Conservation (phyloP, 2,113 vertebrate genomes). For the Embiotoca jacksoni region DNA sequence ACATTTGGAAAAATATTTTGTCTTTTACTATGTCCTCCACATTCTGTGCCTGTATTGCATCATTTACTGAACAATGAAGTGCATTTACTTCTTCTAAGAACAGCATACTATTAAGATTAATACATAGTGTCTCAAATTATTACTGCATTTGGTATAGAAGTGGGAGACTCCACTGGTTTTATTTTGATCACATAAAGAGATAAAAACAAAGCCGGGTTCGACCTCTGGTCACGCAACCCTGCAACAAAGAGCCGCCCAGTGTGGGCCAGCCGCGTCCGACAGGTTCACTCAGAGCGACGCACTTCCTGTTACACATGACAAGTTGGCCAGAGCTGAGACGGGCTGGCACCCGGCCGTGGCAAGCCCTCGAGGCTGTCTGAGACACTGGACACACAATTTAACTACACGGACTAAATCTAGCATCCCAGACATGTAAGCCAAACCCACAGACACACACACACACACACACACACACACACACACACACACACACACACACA, state of each 20-base stretch:
- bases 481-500: conserved; percentile 33
- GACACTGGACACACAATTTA: conserved; percentile 58
- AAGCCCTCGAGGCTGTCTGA: conserved; percentile 65
- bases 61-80: background rate
- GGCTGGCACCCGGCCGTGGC: conserved; percentile 62
- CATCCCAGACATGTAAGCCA: conserved; percentile 13
- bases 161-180: conserved; percentile 4
- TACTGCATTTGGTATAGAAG: background rate
- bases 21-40: background rate
- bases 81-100: background rate
- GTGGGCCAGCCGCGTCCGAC: conserved; percentile 47
- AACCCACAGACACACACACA: conserved; percentile 14
- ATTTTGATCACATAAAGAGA: conserved; percentile 11
- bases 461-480: conserved; percentile 16
- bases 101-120: background rate
- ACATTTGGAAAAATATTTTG: background rate
- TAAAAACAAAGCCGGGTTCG: conserved; percentile 38
- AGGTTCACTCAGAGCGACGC: conserved; percentile 51
- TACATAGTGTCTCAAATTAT: background rate
- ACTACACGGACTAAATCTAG: conserved; percentile 54
- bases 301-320: conserved; percentile 63
- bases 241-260: conserved; percentile 24
- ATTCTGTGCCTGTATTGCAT: no score
- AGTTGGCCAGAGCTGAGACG: conserved; percentile 64
- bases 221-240: conserved; percentile 34